phyloP scores from a whole-genome alignment of 1,140 invertebrate genomes.

The Aphelenchoides besseyi region DNA sequence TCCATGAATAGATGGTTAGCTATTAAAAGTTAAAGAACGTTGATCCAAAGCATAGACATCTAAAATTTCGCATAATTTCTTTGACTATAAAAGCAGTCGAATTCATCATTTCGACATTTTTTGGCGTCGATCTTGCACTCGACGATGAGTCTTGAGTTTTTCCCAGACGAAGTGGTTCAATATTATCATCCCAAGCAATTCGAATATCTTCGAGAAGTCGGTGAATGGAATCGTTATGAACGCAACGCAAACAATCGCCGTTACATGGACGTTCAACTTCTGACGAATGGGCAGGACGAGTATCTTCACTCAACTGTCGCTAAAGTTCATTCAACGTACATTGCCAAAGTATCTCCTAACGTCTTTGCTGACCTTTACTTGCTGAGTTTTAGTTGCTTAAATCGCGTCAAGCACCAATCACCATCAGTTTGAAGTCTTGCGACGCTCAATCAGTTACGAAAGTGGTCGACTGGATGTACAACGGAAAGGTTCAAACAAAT shows the following conservation, averaged over 20 bases:
- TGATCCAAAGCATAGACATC: no score
- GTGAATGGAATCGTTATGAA: background rate
- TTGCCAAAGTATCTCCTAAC: background rate
- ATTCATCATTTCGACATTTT: no score
- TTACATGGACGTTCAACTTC: background rate
- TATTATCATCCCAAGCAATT: background rate
- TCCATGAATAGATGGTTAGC: no score
- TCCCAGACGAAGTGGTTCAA: background rate
- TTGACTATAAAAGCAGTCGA: no score
- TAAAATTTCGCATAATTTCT: no score
- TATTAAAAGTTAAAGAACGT: no score
- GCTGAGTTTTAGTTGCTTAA: background rate
- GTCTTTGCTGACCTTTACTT: background rate
- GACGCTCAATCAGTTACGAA: background rate
- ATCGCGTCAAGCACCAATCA: background rate
- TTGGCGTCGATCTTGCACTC: background rate
- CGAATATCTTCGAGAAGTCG: background rate
- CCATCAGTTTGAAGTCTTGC: background rate
- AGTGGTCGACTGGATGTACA: conserved; percentile 25
- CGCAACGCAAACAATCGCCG: background rate
- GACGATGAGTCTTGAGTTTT: background rate
- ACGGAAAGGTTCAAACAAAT: background rate
- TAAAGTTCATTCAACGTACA: background rate
- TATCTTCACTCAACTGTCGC: background rate
- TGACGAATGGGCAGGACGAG: background rate